Conservation (phyloP, 2,113 vertebrate genomes). For the Nothoprocta pentlandii region DNA sequence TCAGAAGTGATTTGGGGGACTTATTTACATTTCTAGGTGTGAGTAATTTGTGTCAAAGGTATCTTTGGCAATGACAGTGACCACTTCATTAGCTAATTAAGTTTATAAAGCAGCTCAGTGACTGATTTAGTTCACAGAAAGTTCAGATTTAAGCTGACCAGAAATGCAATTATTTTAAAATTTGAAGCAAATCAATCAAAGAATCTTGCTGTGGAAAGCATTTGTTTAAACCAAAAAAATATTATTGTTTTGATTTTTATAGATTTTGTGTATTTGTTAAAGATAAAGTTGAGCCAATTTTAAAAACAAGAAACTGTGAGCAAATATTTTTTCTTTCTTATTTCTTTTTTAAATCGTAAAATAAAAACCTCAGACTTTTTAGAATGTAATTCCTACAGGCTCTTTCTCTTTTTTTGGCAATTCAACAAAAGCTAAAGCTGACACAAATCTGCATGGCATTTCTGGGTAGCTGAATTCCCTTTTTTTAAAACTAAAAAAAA, state of each 20-base stretch:
- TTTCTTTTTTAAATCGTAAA: background rate
- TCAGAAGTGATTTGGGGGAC: background rate
- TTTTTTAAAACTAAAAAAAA: background rate
- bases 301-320: background rate
- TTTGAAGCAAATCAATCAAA: conserved; percentile 26
- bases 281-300: background rate
- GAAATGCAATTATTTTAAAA: conserved; percentile 40
- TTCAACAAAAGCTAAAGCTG: conserved; percentile 18
- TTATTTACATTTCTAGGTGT: conserved; percentile 46
- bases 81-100: conserved; percentile 45
- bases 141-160: conserved; percentile 63
- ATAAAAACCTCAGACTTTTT: background rate
- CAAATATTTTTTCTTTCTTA: background rate
- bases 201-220: background rate
- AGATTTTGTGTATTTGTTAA: background rate
- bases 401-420: background rate
- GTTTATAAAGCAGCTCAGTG: conserved; percentile 37
- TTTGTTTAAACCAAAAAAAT: background rate
- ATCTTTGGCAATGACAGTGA: conserved; percentile 24
- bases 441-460: background rate
- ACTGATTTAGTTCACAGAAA: conserved; percentile 50
- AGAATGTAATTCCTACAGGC: background rate
- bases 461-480: background rate
- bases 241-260: background rate
- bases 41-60: conserved; percentile 6